These are phyloP conservation scores for Okamejei kenojei DNA, from an alignment of 2,797 vertebrate genomes.

Conservation along the genomic window DNA sequence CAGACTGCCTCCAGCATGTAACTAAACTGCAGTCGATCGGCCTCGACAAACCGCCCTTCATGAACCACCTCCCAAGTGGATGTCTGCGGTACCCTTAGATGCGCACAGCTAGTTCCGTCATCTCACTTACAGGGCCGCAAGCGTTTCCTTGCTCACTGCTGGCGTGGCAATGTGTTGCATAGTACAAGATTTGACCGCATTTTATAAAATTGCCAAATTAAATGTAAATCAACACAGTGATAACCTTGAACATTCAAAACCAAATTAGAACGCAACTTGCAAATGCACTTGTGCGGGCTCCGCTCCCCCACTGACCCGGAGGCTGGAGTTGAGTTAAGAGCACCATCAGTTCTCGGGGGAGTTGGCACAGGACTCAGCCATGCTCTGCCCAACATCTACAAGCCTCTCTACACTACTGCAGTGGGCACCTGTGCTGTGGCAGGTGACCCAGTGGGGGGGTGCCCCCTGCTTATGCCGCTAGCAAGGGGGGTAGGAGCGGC, in stretches of 20 bases:
- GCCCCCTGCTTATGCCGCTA: background rate
- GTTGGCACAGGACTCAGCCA: background rate
- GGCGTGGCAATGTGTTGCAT: background rate
- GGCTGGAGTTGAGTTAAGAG: background rate
- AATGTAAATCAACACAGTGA: constrained; percentile 29
- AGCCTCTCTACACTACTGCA: background rate
- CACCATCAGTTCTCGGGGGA: background rate
- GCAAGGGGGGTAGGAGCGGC: background rate
- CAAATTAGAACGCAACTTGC: background rate
- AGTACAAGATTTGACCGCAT: background rate
- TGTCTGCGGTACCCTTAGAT: background rate
- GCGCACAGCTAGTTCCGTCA: background rate
- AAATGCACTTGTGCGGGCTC: background rate
- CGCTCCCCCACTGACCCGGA: background rate
- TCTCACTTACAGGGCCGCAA: background rate
- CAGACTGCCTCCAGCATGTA: background rate
- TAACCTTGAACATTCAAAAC: constrained; percentile 29
- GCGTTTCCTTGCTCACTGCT: background rate
- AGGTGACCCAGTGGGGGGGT: background rate
- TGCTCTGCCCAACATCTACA: background rate
- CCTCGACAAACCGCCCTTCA: no score
- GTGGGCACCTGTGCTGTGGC: no score
- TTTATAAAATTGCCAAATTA: constrained; percentile 13
- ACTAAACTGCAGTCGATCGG: background rate
- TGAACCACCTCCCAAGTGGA: background rate